Evolutionary conservation across 2,113 vertebrate species (phyloP), one percentile per base, ranked within the genome.

Genomic region (Zapus hudsonius): DNA sequence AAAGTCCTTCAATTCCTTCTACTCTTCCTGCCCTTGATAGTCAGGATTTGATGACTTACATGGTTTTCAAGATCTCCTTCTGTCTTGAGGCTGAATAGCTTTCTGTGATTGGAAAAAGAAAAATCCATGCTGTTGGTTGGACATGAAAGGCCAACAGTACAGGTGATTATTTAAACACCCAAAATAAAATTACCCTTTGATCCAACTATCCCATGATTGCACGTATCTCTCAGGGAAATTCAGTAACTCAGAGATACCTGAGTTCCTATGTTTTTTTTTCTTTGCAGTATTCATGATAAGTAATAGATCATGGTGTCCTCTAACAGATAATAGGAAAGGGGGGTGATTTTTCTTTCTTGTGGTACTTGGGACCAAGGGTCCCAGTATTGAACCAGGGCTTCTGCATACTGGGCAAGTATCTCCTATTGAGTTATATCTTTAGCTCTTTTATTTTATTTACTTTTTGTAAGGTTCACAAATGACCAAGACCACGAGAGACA

Each of bases 201-300:
- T 13, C 22, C 29, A 74, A 61, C 9, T 55, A 33, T 17, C 38
- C 9, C 11, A 27, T 27, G 44, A 13, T 31, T 36, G 1, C 16
- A 27, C 52, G 22, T 81, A 47, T 90, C 59, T 47, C 7, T 4
- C 11, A 73, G 73, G 33, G 44, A 33, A 67, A 67, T 36, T 20
- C 25, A 27, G 1, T 3, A 20, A 57, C 9, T 52, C 25, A n/a
- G 25, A 16, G 6, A 44, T 36, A 75, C 11, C 16, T 25, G 23
- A 52, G 13, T 17, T 4, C 10, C n/a, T 0, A 19, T 70, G 7
- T 0, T 47, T 36, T n/a, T n/a, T n/a, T n/a, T n/a, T n/a, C n/a
- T n/a, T 61, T 38, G 40, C 19, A 27, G 12, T 22, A 15, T 20
- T 69, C 31, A 69, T 2, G 44, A 44, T 11, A 47, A 15, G 15